A percentile compares a stretch with the other conserved stretches of the same genome.
Evolutionary conservation across 2,113 vertebrate species (phyloP).

Genomic region (Camarhynchus parvulus): DNA sequence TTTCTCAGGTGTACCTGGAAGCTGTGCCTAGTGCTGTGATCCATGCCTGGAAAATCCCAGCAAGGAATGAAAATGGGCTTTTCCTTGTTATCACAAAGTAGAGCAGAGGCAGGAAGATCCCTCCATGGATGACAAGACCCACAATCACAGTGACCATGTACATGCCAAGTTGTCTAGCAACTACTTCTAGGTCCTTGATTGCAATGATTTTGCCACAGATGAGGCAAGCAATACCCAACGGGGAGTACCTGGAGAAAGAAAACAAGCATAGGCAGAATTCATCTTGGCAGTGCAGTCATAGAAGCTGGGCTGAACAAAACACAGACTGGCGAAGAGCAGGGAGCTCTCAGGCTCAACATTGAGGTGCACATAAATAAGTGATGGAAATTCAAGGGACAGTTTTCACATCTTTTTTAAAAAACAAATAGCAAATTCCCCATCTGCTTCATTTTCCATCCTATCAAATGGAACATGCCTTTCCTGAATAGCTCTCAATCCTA

Average conservation of each 20-base stretch:
- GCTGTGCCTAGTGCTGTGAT: conserved; percentile 98
- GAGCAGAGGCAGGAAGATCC: conserved; percentile 93
- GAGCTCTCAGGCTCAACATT: background rate
- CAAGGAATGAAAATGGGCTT: conserved; percentile 95
- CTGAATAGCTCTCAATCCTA: background rate
- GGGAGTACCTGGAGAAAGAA: conserved; percentile 89
- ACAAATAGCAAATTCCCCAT: background rate
- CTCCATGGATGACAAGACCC: conserved; percentile 96
- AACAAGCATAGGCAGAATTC: background rate
- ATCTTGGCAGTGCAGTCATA: background rate
- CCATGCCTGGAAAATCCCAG: conserved; percentile 99
- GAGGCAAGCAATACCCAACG: conserved; percentile 95
- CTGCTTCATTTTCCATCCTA: background rate
- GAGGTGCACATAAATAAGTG: background rate
- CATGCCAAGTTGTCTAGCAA: conserved; percentile 96
- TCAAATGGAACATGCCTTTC: background rate
- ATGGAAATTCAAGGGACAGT: background rate
- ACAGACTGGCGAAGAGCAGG: background rate
- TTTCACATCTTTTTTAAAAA: background rate
- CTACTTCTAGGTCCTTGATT: conserved; percentile 96
- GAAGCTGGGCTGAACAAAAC: background rate
- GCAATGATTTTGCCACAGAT: conserved; percentile 99
- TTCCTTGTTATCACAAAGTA: conserved; percentile 96
- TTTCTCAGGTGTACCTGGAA: conserved; percentile 85
- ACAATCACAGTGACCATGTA: conserved; percentile 98